Conservation (phyloP, 2,888 invertebrate genomes). For the Drosophila acutilabella region DNA sequence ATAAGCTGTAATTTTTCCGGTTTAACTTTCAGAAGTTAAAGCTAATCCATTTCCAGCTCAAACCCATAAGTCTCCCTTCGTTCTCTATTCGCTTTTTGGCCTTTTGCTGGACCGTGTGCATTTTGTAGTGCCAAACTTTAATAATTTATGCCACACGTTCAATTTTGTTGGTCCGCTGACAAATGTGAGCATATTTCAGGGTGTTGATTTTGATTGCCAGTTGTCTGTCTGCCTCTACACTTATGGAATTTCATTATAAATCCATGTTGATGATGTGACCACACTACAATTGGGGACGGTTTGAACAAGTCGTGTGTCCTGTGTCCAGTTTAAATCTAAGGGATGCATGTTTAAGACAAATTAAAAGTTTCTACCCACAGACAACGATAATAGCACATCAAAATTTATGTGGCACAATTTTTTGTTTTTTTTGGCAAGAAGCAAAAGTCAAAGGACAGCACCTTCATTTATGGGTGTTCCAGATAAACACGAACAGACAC, state of each 20-base stretch:
- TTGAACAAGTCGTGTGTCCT: not conserved
- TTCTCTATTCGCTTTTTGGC: constrained; percentile 1
- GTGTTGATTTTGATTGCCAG: constrained; percentile 64
- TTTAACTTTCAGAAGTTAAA: not conserved
- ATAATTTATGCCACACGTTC: constrained; percentile 53
- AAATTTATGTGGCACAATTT: constrained; percentile 73
- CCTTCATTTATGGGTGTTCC: constrained; percentile 46
- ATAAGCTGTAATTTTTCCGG: not conserved
- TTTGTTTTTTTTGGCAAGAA: constrained; percentile 43
- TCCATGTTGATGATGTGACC: constrained; percentile 20
- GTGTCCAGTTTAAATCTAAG: constrained; percentile 35
- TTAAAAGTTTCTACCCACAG: constrained; percentile 56
- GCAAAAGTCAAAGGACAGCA: constrained; percentile 66
- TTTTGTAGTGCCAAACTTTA: constrained; percentile 38
- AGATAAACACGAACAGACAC: constrained; percentile 59
- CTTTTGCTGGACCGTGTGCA: constrained; percentile 17
- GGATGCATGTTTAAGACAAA: constrained; percentile 66
- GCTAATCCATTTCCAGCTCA: not conserved
- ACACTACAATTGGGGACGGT: constrained; percentile 6
- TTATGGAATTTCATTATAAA: constrained; percentile 75
- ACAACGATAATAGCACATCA: constrained; percentile 55
- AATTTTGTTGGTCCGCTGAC: constrained; percentile 42
- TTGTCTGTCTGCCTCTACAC: constrained; percentile 53
- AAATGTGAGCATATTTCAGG: constrained; percentile 64
- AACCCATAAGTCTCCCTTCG: constrained; percentile 7